A percentile compares a stretch with the other conserved stretches of the same genome.
Evolutionary conservation across 2,113 vertebrate species (phyloP).

Genomic region (Podarcis cretensis): DNA sequence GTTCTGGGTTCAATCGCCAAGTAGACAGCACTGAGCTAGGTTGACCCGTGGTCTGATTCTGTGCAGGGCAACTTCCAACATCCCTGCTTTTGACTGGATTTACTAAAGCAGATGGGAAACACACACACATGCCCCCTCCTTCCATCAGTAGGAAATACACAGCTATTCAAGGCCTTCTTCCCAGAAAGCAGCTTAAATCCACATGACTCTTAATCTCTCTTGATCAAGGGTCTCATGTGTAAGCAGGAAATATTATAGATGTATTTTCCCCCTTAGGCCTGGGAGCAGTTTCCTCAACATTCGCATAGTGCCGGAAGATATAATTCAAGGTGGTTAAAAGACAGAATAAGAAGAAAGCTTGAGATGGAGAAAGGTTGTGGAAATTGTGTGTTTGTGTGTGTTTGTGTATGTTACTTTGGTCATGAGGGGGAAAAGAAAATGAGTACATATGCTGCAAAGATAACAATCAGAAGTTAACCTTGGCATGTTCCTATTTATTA

Average conservation of each 20-base stretch:
- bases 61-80: no score
- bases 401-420: neutral
- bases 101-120: slow-evolving; percentile 47
- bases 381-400: neutral
- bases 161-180: slow-evolving; percentile 40
- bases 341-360: neutral
- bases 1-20: no score
- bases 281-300: neutral
- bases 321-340: neutral
- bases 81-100: slow-evolving; percentile 42
- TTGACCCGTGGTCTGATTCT: no score
- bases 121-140: neutral
- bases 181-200: slow-evolving; percentile 43
- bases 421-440: slow-evolving; percentile 11
- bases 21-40: no score
- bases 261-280: slow-evolving; percentile 23
- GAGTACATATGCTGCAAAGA: neutral
- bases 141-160: slow-evolving; percentile 2
- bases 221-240: slow-evolving; percentile 45
- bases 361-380: neutral
- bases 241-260: slow-evolving; percentile 44
- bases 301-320: neutral
- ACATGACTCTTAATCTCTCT: slow-evolving; percentile 49
- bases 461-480: slow-evolving; percentile 6
- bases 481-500: slow-evolving; percentile 24